phyloP scores from a whole-genome alignment of 1,140 invertebrate genomes.

The Drosophila rufa region DNA sequence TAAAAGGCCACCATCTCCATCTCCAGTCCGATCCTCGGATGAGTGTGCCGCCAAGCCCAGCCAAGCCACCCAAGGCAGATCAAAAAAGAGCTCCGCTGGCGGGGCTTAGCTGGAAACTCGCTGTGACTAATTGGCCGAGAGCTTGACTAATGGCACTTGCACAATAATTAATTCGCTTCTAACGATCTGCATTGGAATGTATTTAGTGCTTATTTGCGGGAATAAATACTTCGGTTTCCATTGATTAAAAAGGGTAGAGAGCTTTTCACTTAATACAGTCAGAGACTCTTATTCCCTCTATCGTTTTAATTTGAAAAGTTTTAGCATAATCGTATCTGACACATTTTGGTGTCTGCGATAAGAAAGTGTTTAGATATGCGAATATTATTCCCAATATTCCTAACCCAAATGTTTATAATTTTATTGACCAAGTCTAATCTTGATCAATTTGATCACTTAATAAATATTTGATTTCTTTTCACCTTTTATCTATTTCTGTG shows the following conservation, averaged over 20 bases:
- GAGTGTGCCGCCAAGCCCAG: slow-evolving; percentile 26
- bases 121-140: slow-evolving; percentile 35
- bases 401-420: slow-evolving; percentile 18
- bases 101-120: slow-evolving; percentile 29
- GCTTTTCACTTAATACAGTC: not conserved
- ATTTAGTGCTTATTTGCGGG: slow-evolving; percentile 16
- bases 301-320: not conserved
- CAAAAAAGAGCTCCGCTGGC: slow-evolving; percentile 20
- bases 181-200: slow-evolving; percentile 18
- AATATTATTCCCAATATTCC: not conserved
- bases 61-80: not conserved
- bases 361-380: not conserved
- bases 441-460: slow-evolving; percentile 41
- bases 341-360: slow-evolving; percentile 16
- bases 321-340: slow-evolving; percentile 6
- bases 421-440: slow-evolving; percentile 25
- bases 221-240: slow-evolving; percentile 17
- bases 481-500: not conserved
- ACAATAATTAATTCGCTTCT: slow-evolving; percentile 12
- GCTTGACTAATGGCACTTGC: slow-evolving; percentile 47
- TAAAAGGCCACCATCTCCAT: slow-evolving; percentile 31
- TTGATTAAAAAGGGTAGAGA: not conserved
- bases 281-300: too few relatives aligned
- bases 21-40: slow-evolving; percentile 23
- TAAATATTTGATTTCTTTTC: slow-evolving; percentile 3